phyloP scores from a whole-genome alignment of 2,888 invertebrate genomes.

The Caenorhabditis uteleia region DNA sequence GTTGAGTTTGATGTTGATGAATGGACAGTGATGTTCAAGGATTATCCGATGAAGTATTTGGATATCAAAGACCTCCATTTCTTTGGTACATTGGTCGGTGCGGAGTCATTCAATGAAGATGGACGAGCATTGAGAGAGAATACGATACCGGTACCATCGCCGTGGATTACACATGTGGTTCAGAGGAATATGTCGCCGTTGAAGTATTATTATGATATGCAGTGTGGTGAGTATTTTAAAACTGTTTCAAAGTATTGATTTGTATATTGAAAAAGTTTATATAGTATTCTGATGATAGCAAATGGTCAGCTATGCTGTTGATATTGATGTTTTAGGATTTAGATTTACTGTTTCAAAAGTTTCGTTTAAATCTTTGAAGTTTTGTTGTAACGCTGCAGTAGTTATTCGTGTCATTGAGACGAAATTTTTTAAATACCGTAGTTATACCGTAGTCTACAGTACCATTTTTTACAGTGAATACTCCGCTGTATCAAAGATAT shows the following conservation, averaged over 20 bases:
- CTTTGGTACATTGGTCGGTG: constrained; percentile 88
- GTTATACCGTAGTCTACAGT: too few relatives aligned
- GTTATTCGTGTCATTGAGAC: too few relatives aligned
- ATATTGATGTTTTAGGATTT: too few relatives aligned
- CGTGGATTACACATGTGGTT: constrained; percentile 83
- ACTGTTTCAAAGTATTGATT: too few relatives aligned
- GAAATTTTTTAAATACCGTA: too few relatives aligned
- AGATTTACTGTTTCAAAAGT: too few relatives aligned
- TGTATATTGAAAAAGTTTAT: too few relatives aligned
- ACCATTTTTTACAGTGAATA: too few relatives aligned
- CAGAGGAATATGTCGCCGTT: constrained; percentile 88
- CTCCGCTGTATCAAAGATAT: too few relatives aligned
- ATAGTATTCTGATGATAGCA: neutral
- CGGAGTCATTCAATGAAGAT: constrained; percentile 75
- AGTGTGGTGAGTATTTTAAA: constrained; percentile 81
- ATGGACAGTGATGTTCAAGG: constrained; percentile 86
- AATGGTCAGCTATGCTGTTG: too few relatives aligned
- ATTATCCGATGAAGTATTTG: constrained; percentile 93
- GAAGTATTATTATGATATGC: constrained; percentile 96
- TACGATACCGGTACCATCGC: constrained; percentile 80
- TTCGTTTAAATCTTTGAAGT: too few relatives aligned
- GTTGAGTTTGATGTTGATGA: constrained; percentile 82
- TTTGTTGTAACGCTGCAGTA: too few relatives aligned
- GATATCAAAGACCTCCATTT: constrained; percentile 80
- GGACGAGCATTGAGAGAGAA: constrained; percentile 56